Conservation (phyloP, 2,113 vertebrate genomes). For the Melanocharis versteri region DNA sequence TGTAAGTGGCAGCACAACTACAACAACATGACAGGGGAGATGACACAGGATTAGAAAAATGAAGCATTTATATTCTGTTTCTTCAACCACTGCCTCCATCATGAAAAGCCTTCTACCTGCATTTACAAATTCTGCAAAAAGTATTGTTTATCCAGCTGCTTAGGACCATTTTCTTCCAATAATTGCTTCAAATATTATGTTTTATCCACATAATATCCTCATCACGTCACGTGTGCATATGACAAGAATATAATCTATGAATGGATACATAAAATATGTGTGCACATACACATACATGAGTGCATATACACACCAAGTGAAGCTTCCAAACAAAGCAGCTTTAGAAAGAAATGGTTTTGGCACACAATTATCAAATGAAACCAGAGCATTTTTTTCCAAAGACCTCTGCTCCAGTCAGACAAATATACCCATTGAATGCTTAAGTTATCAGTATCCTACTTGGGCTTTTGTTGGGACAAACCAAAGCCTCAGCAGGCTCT, state of each 20-base stretch:
- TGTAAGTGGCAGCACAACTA: neutral
- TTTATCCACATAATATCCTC: neutral
- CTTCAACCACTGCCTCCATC: neutral
- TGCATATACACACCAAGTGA: accelerated
- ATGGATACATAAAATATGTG: accelerated
- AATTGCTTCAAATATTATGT: neutral
- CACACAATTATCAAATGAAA: neutral
- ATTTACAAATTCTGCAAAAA: neutral
- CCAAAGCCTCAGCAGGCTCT: neutral
- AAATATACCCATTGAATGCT: neutral
- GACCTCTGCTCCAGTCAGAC: neutral
- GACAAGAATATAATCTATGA: neutral
- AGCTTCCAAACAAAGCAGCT: neutral
- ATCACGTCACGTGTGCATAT: neutral
- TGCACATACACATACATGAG: neutral
- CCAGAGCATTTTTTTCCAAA: neutral
- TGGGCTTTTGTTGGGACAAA: neutral
- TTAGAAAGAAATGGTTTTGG: neutral
- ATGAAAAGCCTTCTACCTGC: neutral
- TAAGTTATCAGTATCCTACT: neutral
- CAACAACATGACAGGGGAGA: neutral
- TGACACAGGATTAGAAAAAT: neutral
- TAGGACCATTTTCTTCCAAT: neutral
- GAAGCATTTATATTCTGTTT: neutral
- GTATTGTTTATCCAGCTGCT: neutral